phyloP scores from a whole-genome alignment of 2,797 vertebrate genomes.

The Eulemur rubriventer region DNA sequence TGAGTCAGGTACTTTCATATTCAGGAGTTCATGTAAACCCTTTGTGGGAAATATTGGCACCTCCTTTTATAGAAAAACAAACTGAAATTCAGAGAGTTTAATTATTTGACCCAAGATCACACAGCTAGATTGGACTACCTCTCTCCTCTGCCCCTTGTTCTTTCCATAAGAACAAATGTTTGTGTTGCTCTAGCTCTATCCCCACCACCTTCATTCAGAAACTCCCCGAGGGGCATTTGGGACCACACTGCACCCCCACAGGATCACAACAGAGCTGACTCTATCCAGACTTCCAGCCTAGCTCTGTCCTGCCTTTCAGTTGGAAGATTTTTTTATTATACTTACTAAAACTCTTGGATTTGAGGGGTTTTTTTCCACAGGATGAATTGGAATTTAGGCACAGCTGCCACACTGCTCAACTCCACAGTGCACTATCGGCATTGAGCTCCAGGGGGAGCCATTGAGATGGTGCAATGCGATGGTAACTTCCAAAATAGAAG shows the following conservation, averaged over 20 bases:
- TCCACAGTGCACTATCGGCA: neutral
- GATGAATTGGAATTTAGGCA: neutral
- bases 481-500: neutral
- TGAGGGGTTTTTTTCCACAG: neutral
- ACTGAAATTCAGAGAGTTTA: neutral
- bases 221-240: neutral
- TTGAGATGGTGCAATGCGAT: neutral
- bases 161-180: neutral
- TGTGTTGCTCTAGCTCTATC: neutral
- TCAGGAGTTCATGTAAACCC: neutral
- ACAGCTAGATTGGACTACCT: neutral
- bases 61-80: neutral
- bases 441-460: constrained; percentile 13
- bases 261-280: neutral
- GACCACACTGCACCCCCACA: accelerated
- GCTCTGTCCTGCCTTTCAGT: neutral
- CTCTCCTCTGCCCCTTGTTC: neutral
- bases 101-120: neutral
- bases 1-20: neutral
- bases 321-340: neutral
- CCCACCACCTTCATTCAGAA: neutral
- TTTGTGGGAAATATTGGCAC: neutral
- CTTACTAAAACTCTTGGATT: neutral
- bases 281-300: neutral
- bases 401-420: neutral